Conservation (phyloP, 2,113 vertebrate genomes). For the Crotalus helleri region DNA sequence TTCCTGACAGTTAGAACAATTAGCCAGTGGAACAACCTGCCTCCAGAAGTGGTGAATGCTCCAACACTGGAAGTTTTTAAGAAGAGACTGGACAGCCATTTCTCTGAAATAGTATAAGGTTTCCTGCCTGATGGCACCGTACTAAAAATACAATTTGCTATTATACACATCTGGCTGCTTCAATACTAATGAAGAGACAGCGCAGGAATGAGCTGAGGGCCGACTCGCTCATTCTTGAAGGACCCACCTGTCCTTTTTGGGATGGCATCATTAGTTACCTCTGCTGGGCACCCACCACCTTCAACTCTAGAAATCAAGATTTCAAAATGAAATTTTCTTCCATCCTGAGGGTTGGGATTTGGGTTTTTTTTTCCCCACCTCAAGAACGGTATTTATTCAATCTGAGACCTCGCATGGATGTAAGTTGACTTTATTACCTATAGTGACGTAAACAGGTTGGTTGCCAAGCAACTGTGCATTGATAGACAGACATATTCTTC, state of each 20-base stretch:
- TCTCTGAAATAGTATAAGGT: too few species aligned
- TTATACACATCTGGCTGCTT: not conserved
- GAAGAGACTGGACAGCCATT: too few species aligned
- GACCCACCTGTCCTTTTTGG: not conserved
- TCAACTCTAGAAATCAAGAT: too few species aligned
- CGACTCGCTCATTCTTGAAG: not conserved
- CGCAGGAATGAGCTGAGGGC: too few species aligned
- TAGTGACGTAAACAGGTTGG: slow-evolving; percentile 55
- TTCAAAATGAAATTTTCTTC: not conserved
- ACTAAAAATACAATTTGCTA: not conserved
- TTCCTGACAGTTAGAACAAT: too few species aligned
- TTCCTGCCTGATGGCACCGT: not conserved
- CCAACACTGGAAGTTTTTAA: too few species aligned
- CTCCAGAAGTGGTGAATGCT: too few species aligned
- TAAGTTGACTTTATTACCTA: slow-evolving; percentile 61
- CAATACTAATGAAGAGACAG: not conserved
- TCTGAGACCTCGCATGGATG: slow-evolving; percentile 38
- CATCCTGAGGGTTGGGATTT: not conserved
- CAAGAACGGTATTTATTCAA: slow-evolving; percentile 42
- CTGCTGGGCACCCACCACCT: not conserved
- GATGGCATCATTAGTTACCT: not conserved
- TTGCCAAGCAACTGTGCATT: slow-evolving; percentile 68
- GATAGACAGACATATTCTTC: not conserved
- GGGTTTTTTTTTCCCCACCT: slow-evolving; percentile 30
- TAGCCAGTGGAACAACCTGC: too few species aligned